phyloP scores from a whole-genome alignment of 2,113 vertebrate species.

The Tautogolabrus adspersus region DNA sequence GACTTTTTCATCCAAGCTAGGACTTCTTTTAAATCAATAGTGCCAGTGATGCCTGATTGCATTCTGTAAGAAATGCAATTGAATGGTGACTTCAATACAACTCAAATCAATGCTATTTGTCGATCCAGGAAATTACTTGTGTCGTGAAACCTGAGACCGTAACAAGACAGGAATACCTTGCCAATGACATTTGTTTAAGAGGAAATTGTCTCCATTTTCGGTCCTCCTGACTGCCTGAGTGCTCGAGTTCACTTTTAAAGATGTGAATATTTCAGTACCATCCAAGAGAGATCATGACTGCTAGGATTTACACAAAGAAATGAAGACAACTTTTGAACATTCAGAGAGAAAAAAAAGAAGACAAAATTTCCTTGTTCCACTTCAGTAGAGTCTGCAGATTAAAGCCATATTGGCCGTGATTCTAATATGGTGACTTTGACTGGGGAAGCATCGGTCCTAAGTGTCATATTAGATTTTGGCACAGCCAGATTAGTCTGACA shows the following conservation, averaged over 20 bases:
- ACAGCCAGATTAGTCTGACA: slow-evolving; percentile 69
- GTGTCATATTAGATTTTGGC: slow-evolving; percentile 70
- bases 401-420: slow-evolving; percentile 45
- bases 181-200: slow-evolving; percentile 71
- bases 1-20: slow-evolving; percentile 52
- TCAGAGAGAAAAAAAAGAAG: background rate
- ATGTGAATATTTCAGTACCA: slow-evolving; percentile 3
- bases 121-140: slow-evolving; percentile 83
- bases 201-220: slow-evolving; percentile 59
- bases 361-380: slow-evolving; percentile 22
- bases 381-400: slow-evolving; percentile 33
- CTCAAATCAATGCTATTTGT: slow-evolving; percentile 80
- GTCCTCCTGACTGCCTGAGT: slow-evolving; percentile 12
- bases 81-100: slow-evolving; percentile 81
- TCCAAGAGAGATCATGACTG: slow-evolving; percentile 1
- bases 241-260: slow-evolving; percentile 19
- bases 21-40: slow-evolving; percentile 77
- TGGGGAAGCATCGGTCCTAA: slow-evolving; percentile 42
- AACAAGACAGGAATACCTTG: slow-evolving; percentile 74
- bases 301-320: slow-evolving; percentile 18
- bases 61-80: slow-evolving; percentile 78
- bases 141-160: slow-evolving; percentile 74
- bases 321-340: slow-evolving; percentile 20
- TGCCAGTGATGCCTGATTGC: slow-evolving; percentile 79
- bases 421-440: slow-evolving; percentile 55